These are phyloP conservation scores for Lasioglossum oenotherae DNA, from an alignment of 2,888 invertebrate species.

Conservation along the genomic window DNA sequence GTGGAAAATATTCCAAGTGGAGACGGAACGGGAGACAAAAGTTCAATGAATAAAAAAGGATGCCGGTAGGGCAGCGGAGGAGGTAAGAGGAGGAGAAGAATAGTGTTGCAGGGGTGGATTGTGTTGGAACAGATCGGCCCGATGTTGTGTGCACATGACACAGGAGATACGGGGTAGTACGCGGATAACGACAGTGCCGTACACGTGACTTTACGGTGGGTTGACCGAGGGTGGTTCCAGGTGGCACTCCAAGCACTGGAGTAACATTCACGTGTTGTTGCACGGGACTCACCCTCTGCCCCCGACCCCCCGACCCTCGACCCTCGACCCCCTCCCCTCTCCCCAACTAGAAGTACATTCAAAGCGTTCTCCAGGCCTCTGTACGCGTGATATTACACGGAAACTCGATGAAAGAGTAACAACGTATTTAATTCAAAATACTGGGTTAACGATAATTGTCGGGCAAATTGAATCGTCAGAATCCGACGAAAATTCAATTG, in stretches of 20 bases:
- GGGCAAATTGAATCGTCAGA: neutral
- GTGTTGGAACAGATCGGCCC: constrained; percentile 48
- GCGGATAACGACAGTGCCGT: constrained; percentile 68
- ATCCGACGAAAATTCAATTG: constrained; percentile 1
- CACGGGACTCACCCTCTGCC: constrained; percentile 65
- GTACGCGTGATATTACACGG: constrained; percentile 10
- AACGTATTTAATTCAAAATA: constrained; percentile 28
- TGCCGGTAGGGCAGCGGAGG: constrained; percentile 14
- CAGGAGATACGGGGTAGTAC: constrained; percentile 60
- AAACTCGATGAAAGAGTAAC: constrained; percentile 18
- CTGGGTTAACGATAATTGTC: constrained; percentile 21
- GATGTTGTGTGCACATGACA: constrained; percentile 72
- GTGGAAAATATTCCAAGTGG: neutral
- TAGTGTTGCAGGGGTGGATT: constrained; percentile 41
- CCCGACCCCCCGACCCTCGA: constrained; percentile 19
- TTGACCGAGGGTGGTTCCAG: constrained; percentile 51
- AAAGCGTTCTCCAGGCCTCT: constrained; percentile 10
- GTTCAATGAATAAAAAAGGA: constrained; percentile 35
- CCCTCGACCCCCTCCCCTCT: neutral
- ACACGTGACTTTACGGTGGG: constrained; percentile 72
- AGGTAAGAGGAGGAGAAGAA: constrained; percentile 26
- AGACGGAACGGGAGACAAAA: neutral
- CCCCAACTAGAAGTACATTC: constrained; percentile 19
- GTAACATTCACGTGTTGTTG: constrained; percentile 74
- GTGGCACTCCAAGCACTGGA: constrained; percentile 44